A percentile compares a stretch with the other conserved stretches of the same genome.
Evolutionary conservation across 2,797 vertebrate genomes (phyloP).

Genomic region (Poliocrania exsul): DNA sequence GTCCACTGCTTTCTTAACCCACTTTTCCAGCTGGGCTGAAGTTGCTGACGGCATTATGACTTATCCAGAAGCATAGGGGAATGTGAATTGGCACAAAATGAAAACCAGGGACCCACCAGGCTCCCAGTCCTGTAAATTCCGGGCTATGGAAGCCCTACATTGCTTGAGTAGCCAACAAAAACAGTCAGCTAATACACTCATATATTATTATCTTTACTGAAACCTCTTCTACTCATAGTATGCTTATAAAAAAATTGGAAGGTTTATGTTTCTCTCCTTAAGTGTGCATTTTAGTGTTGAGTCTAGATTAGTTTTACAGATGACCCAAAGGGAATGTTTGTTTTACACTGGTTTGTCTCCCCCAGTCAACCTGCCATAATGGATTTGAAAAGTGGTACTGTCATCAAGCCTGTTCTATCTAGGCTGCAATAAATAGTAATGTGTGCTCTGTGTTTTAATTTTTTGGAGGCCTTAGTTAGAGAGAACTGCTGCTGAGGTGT

Average conservation of each 20-base stretch:
- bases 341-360: background rate
- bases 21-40: constrained; percentile 36
- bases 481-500: background rate
- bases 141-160: constrained; percentile 6
- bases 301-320: constrained; percentile 35
- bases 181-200: background rate
- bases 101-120: constrained; percentile 17
- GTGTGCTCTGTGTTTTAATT: background rate
- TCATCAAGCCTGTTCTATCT: background rate
- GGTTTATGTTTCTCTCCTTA: constrained; percentile 16
- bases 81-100: constrained; percentile 27
- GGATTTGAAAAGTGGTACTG: constrained; percentile 29
- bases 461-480: background rate
- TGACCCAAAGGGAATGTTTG: constrained; percentile 3
- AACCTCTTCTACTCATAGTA: background rate
- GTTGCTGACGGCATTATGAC: constrained; percentile 7
- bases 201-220: background rate
- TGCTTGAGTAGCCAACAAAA: constrained; percentile 44
- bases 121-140: constrained; percentile 14
- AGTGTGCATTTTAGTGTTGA: background rate
- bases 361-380: background rate
- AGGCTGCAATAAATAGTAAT: background rate
- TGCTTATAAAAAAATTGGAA: background rate
- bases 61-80: constrained; percentile 21
- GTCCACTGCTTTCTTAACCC: constrained; percentile 42